A percentile compares a stretch with the other conserved stretches of the same genome.
These are phyloP conservation scores for Lanistes nyassanus DNA, from an alignment of 1,140 invertebrate genomes.

Conservation along the genomic window DNA sequence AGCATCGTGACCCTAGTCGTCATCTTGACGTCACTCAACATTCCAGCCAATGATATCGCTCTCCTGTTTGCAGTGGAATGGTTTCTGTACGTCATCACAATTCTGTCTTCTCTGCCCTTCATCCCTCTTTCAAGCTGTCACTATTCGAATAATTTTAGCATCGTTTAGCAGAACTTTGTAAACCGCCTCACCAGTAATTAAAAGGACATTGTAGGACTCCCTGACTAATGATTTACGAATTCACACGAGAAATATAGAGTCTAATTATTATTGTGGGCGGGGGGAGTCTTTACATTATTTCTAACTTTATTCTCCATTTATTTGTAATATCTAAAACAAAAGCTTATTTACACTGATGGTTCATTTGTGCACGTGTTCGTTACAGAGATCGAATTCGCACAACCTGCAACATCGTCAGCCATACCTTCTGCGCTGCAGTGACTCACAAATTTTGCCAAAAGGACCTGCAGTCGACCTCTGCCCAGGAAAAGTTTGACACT, in stretches of 20 bases:
- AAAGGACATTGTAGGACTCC: background rate
- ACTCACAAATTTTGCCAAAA: slow-evolving; percentile 38
- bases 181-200: too few relatives aligned
- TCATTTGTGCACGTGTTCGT: background rate
- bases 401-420: slow-evolving; percentile 43
- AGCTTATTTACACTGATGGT: background rate
- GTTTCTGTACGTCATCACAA: slow-evolving; percentile 50
- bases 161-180: background rate
- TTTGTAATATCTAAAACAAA: too few relatives aligned
- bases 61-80: slow-evolving; percentile 60
- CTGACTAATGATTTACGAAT: background rate
- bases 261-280: background rate
- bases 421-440: slow-evolving; percentile 41
- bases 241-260: background rate
- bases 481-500: background rate
- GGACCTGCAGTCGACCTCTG: slow-evolving; percentile 3
- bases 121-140: too few relatives aligned
- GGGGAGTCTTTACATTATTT: background rate
- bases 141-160: background rate
- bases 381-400: slow-evolving; percentile 46
- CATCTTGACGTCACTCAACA: slow-evolving; percentile 53
- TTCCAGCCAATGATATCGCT: slow-evolving; percentile 47
- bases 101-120: too few relatives aligned
- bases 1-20: slow-evolving; percentile 60
- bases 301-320: too few relatives aligned